phyloP scores from a whole-genome alignment of 2,113 vertebrate genomes.

The Paratilapia polleni region DNA sequence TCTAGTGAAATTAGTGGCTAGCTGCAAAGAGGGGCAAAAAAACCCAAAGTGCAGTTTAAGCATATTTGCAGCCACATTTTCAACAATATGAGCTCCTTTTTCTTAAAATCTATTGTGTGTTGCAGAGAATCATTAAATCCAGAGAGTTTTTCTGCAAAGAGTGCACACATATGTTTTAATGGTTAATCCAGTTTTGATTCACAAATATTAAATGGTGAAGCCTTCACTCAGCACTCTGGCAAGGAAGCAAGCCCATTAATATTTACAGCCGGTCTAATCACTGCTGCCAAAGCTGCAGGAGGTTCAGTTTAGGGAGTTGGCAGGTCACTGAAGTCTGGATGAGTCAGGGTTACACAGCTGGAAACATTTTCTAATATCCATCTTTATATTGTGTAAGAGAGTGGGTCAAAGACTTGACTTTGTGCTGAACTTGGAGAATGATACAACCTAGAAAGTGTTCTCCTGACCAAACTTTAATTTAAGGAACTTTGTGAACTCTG shows the following conservation, averaged over 20 bases:
- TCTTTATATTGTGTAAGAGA: slow-evolving; percentile 23
- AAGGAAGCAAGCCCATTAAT: slow-evolving; percentile 30
- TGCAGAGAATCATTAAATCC: neutral
- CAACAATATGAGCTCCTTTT: neutral
- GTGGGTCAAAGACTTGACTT: slow-evolving; percentile 20
- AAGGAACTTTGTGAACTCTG: slow-evolving; percentile 14
- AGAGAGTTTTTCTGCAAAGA: neutral
- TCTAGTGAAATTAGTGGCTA: slow-evolving; percentile 13
- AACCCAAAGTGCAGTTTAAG: neutral
- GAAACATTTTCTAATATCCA: slow-evolving; percentile 48
- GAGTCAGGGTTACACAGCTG: slow-evolving; percentile 49
- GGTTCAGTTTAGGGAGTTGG: slow-evolving; percentile 11
- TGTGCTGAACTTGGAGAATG: slow-evolving; percentile 13
- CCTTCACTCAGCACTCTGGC: slow-evolving; percentile 40
- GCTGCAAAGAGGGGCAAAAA: neutral
- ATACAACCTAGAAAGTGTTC: slow-evolving; percentile 9
- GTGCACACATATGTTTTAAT: neutral
- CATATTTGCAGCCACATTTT: neutral
- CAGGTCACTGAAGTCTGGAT: slow-evolving; percentile 24
- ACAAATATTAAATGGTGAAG: neutral
- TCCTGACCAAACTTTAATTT: neutral
- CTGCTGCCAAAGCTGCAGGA: slow-evolving; percentile 39
- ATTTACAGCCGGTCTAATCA: slow-evolving; percentile 52
- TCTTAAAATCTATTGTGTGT: neutral
- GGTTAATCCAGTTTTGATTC: slow-evolving; percentile 37